Evolutionary conservation across 2,797 vertebrate genomes (phyloP), one percentile per base, ranked within the genome.

Genomic region (Toxotes lorentzi): DNA sequence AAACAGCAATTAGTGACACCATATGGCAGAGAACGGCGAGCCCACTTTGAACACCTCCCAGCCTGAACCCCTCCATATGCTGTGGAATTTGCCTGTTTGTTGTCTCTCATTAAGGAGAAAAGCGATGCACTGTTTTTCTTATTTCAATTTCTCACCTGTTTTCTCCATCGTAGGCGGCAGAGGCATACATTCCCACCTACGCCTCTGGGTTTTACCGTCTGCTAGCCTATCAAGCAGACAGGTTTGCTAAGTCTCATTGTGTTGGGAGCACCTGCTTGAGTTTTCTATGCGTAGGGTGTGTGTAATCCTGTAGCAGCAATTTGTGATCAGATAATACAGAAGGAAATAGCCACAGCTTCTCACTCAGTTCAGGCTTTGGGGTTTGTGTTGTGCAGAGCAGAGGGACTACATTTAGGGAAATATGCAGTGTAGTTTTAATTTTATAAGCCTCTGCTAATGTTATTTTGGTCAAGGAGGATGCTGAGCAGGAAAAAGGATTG

Each of bases 1-100:
- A 92, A 93, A 88, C 89, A 76, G 94, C 94, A 96, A 95, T 95
- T 95, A 96, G 94, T 91, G 91, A 89, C 87, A 90, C 95, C 95
- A 96, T 96, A 96, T 96, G 95, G 94, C 78, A 59, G 86, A 89
- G 89, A 94, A 91, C 23, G 61, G 82, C 47, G 62, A 92, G 90
- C 88, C 86, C 68, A 81, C 92, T 95, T 95, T 94, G 93, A 93
- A 94, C 90, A 93, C 90, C 89, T 93, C 91, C 92, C 92, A 94
- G 93, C 76, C 91, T 92, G 92, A 94, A 93, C 92, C 90, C 86
- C 87, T 92, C 94, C 94, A 94, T 95, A 95, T 95, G 95, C 86
- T 92, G 86, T 89, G 93, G 92, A 94, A 94, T 94, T 90, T 84
- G 86, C 83, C 79, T 72, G 92, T 94, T 93, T 93, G 90, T 93